phyloP scores from a whole-genome alignment of 2,797 vertebrate species.

The Syndactyla subalaris region DNA sequence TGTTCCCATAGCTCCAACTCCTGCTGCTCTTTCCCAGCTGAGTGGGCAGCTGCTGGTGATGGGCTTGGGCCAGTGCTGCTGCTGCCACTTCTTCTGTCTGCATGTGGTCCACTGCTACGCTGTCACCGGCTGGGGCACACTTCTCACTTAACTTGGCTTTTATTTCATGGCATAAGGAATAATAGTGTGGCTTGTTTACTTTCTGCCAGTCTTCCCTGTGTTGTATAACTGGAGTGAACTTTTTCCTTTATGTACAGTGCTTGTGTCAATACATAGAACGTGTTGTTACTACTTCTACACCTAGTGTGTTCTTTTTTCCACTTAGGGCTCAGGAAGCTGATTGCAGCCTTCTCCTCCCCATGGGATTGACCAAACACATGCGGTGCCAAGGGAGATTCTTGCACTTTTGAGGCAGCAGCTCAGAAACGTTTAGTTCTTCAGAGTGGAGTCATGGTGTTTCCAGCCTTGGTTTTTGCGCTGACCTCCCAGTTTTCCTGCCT shows the following conservation, averaged over 20 bases:
- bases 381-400: background rate
- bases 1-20: background rate
- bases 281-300: background rate
- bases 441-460: background rate
- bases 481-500: background rate
- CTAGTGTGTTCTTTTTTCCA: background rate
- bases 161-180: background rate
- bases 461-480: background rate
- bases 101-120: fast-evolving
- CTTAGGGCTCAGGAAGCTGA: background rate
- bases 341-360: background rate
- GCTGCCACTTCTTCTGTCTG: background rate
- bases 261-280: background rate
- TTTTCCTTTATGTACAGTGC: background rate
- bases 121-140: background rate
- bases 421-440: background rate
- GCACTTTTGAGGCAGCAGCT: background rate
- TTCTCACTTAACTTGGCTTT: background rate
- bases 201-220: background rate
- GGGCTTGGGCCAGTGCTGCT: background rate
- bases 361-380: background rate
- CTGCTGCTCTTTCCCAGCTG: background rate
- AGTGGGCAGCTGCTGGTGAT: fast-evolving
- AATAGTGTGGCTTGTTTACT: background rate
- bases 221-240: background rate